phyloP scores from a whole-genome alignment of 2,888 invertebrate species.

The Epirrita christyi region DNA sequence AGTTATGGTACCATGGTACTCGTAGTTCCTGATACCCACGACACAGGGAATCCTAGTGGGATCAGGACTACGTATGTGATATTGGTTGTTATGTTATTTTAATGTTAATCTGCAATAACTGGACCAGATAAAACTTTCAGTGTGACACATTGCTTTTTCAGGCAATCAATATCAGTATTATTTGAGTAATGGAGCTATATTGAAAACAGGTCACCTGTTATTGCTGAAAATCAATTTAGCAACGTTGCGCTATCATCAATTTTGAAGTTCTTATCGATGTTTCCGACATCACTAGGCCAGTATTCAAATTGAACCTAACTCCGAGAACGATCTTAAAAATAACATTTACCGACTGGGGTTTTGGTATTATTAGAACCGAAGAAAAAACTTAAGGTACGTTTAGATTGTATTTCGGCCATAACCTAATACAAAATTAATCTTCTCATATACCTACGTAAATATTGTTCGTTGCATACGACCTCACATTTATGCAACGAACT shows the following conservation, averaged over 20 bases:
- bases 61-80: too few relatives aligned
- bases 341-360: neutral
- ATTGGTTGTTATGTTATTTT: too few relatives aligned
- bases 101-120: neutral
- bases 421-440: too few relatives aligned
- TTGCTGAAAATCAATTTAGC: slow-evolving; percentile 23
- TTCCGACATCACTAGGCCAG: slow-evolving; percentile 2
- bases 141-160: slow-evolving; percentile 17
- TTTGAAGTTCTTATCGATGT: slow-evolving; percentile 14
- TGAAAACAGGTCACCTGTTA: slow-evolving; percentile 26
- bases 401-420: too few relatives aligned
- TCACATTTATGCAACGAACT: too few relatives aligned
- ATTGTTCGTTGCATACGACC: too few relatives aligned
- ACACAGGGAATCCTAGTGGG: too few relatives aligned
- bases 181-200: slow-evolving; percentile 23
- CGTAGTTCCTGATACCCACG: too few relatives aligned
- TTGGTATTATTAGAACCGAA: neutral
- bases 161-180: slow-evolving; percentile 17
- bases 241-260: slow-evolving; percentile 19
- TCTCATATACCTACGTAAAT: too few relatives aligned
- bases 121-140: slow-evolving; percentile 7
- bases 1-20: too few relatives aligned
- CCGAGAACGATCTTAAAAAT: too few relatives aligned
- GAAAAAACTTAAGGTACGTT: neutral
- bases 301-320: neutral